Evolutionary conservation across 2,888 invertebrate genomes (phyloP), one percentile per base, ranked within the genome.

Genomic region (Agrilus mali): DNA sequence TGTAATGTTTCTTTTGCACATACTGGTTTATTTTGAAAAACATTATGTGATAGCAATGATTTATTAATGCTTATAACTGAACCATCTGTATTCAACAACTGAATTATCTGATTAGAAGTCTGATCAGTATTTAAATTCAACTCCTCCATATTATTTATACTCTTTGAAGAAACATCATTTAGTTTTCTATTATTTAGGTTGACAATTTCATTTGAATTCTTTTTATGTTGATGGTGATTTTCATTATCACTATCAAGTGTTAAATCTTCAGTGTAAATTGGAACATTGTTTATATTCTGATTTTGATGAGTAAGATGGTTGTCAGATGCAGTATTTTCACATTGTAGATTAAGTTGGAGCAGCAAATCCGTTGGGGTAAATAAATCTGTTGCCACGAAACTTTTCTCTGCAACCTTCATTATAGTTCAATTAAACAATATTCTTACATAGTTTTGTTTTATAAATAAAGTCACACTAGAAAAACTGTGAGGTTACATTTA

Each of bases 81-180:
- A 15, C 58, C 59, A 49, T 60, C 59, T 35, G 50, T 44, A 47
- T 58, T 57, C 15, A 58, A 42, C 17, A 60, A 43, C 42, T 61
- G 57, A 36, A 59, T 55, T 37, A 57, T 47, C 40, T 53, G 55
- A 31, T 45, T 45, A 8, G 40, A n/a, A 10, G 10, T 27, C 2
- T 27, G 27, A 27, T 27, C 27, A 2, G 8, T 27, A 10, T 10
- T 27, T 8, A 10, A 27, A 27, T 27, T 27, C 27, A 27, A 27
- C 27, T 27, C 10, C 8, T 27, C 10, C 10, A 10, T 27, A 27
- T 27, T 27, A 8, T 1, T 27, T 27, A 4, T 27, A 27, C 10
- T 27, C 6, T 20, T 20, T 4, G 6, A 20, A 20, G 20, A 20
- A 20, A 20, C 5, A 6, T 27, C 15, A 33, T 4, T 33, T 12